Evolutionary conservation across 2,797 vertebrate species (phyloP), one percentile per base, ranked within the genome.

Genomic region (Sebastes glaucus): DNA sequence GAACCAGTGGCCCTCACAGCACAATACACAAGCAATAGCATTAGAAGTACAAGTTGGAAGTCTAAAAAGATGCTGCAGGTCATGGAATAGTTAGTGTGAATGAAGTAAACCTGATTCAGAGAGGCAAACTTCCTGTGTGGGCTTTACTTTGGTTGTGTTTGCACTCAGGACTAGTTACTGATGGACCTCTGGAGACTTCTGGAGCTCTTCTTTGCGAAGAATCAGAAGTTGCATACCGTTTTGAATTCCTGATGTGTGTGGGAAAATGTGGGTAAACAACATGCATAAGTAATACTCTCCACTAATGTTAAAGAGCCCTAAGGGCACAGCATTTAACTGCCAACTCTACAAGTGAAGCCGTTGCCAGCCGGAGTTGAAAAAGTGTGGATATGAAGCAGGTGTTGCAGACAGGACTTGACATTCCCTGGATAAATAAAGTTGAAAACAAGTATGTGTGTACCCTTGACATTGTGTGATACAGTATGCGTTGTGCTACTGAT

Each of bases 301-400:
- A 30, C 42, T 23, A 8, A 33, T 42, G 33, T 59, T 74, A 30
- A 70, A 46, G 10, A 65, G 72, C 1, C 61, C 35, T 6, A 49
- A 6, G 61, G 57, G 71, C 49, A 8, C 25, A 2, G 28, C 25
- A 5, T 70, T 77, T 70, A 81, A 63, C 64, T 57, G 33, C 16
- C 60, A 75, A 25, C 5, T 38, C 55, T 60, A 72, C 10, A 27
- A 59, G 22, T n/a, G 20, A 49, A 85, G 28, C 69, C 9, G 30
- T 7, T 35, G 38, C 38, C 56, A 3, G 27, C 33, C 10, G 1
- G 4, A 16, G 9, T 8, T 73, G 42, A 75, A 70, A 74, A 42
- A 70, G 63, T n/a, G 55, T 8, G 56, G n/a, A 28, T 25, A 32
- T 67, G 80, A 74, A 77, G 77, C 67, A 71, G 66, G n/a, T 82